Conservation (phyloP, 1,140 invertebrate genomes). For the Drosophila parabipectinata region DNA sequence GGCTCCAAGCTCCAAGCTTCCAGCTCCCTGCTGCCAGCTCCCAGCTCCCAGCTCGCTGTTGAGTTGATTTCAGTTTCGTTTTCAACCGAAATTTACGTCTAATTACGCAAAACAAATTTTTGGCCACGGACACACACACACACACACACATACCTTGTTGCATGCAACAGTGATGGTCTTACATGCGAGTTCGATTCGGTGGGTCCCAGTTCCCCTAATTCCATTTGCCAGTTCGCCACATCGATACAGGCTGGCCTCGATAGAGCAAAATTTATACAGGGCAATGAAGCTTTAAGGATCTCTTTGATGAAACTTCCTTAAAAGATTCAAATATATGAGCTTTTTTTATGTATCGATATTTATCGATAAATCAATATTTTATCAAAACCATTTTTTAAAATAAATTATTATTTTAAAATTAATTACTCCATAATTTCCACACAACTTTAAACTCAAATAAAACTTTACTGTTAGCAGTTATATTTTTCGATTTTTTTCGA, state of each 20-base stretch:
- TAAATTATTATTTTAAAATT: too few species aligned
- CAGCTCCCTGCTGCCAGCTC: not conserved
- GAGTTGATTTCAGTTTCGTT: not conserved
- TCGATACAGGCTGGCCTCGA: not conserved
- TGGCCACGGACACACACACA: conserved; percentile 12
- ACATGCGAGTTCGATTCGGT: not conserved
- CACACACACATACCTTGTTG: not conserved
- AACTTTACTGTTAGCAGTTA: too few species aligned
- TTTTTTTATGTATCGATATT: too few species aligned
- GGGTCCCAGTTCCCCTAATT: conserved; percentile 50
- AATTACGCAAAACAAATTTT: conserved; percentile 70
- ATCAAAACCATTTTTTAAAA: too few species aligned
- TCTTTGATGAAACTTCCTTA: too few species aligned
- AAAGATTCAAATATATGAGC: too few species aligned
- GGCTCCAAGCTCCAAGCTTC: too few species aligned
- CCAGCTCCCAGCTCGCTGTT: not conserved
- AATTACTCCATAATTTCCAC: too few species aligned
- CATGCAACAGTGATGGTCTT: conserved; percentile 6
- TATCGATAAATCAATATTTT: too few species aligned
- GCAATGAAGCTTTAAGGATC: too few species aligned
- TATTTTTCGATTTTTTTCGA: too few species aligned
- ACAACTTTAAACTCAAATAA: too few species aligned
- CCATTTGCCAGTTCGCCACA: conserved; percentile 42
- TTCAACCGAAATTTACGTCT: conserved; percentile 38
- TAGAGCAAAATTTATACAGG: not conserved